Evolutionary conservation across 2,888 invertebrate genomes (phyloP).

Genomic region (Coenonympha glycerion): DNA sequence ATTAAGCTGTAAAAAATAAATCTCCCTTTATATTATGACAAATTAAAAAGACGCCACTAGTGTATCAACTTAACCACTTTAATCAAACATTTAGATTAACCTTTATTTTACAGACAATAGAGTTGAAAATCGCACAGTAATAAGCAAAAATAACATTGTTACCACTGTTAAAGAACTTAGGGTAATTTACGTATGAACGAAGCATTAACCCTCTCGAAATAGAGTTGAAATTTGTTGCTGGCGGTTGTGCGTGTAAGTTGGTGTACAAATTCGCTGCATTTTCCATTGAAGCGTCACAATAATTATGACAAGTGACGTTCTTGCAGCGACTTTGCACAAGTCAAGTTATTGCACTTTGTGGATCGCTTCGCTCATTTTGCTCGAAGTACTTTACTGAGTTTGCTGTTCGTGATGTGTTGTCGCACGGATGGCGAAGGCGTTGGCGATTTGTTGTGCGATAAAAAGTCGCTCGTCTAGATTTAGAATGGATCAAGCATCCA

Average conservation of each 20-base stretch:
- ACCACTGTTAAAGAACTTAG: conserved; percentile 7
- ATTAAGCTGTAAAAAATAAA: conserved; percentile 30
- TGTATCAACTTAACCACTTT: conserved; percentile 14
- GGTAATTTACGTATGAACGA: not conserved
- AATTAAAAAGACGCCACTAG: conserved; percentile 29
- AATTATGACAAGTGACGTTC: conserved; percentile 32
- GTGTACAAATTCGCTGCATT: conserved; percentile 24
- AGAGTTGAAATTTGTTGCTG: conserved; percentile 10
- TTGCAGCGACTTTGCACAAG: conserved; percentile 20
- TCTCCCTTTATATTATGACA: conserved; percentile 32
- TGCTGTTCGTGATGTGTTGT: conserved; percentile 1
- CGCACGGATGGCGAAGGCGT: not conserved
- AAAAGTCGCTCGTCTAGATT: not conserved
- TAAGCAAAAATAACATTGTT: not conserved
- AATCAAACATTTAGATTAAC: not conserved
- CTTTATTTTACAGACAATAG: conserved; percentile 1
- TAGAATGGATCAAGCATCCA: too few species aligned
- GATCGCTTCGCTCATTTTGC: conserved; percentile 15
- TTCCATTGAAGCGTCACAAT: conserved; percentile 25
- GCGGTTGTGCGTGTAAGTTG: not conserved
- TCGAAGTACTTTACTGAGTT: conserved; percentile 4
- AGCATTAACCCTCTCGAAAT: not conserved
- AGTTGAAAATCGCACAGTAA: conserved; percentile 7
- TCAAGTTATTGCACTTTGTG: conserved; percentile 22
- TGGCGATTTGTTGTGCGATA: not conserved